These are phyloP conservation scores for Erythrocercus mccallii DNA, from an alignment of 2,113 vertebrate species.

Conservation along the genomic window DNA sequence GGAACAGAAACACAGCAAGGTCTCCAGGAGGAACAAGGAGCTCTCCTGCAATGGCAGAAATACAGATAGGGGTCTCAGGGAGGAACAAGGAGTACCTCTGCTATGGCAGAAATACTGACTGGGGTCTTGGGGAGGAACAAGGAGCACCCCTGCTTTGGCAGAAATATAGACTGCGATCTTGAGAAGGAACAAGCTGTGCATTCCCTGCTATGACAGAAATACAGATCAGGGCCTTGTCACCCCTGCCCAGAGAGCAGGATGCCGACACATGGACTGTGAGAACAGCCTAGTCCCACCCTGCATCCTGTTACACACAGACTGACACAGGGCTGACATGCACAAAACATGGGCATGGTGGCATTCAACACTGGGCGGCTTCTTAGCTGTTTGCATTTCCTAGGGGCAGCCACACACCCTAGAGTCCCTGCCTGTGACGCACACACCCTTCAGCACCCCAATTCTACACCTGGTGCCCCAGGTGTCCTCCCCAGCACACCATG, in stretches of 20 bases:
- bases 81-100: background rate
- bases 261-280: fast-evolving
- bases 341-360: fast-evolving
- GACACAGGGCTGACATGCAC: fast-evolving
- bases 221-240: too few relatives aligned
- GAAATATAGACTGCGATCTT: background rate
- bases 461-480: background rate
- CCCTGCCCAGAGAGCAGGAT: background rate
- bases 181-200: background rate
- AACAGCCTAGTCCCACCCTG: background rate
- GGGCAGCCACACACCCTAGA: background rate
- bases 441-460: background rate
- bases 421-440: too few relatives aligned
- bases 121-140: background rate
- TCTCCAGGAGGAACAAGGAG: background rate
- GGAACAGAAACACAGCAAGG: background rate
- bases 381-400: background rate
- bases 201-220: background rate
- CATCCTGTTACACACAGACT: fast-evolving
- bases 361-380: background rate
- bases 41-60: background rate
- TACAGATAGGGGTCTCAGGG: background rate
- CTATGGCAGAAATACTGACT: background rate
- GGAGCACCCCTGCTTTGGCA: background rate
- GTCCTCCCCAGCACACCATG: background rate